Evolutionary conservation across 2,113 vertebrate species (phyloP), one percentile per base, ranked within the genome.

Genomic region (Eleginops maclovinus): DNA sequence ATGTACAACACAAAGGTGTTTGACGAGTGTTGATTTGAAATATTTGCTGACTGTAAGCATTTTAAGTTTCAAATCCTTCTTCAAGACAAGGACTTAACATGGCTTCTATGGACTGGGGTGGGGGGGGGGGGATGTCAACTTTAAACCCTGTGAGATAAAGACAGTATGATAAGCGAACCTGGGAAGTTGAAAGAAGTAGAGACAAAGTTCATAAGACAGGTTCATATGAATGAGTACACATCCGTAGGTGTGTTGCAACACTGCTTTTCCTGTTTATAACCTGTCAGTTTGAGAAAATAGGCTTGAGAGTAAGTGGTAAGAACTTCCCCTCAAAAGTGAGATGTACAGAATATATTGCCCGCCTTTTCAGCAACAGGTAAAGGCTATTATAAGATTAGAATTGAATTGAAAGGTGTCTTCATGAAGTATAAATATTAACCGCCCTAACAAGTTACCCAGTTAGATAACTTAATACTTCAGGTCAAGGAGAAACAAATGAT

Each of bases 221-320:
- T 28, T 26, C 6, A 67, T 44, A 17, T 5, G 31, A 36, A 36
- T 5, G 31, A 36, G 31, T 36, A 8, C 14, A 26, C 6, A 26
- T 16, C 3, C 44, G 5, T 53, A 5, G 10, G 7, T 19, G 19
- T 58, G 28, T 22, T 43, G 49, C 47, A 28, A 26, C 8, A 5
- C 28, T 67, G 28, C 22, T 44, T 58, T 66, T 76, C 61, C 60
- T 61, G 60, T 82, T 53, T 22, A 69, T 13, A 24, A 72, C 28
- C 47, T 36, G 67, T 55, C 31, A 36, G 31, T 1, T 8, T 36
- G 31, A 36, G 31, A 36, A 1, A 61, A 43, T n/a, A 5, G 11
- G 10, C 13, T 16, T 24, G 9, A 46, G 28, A 1, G 2, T 41
- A 10, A 10, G 10, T 19, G 36, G 12, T 50, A 14, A 40, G 4